Base-by-base conservation (phyloP, 2,797 vertebrate genomes). In the Rhodeus uyekii region DNA sequence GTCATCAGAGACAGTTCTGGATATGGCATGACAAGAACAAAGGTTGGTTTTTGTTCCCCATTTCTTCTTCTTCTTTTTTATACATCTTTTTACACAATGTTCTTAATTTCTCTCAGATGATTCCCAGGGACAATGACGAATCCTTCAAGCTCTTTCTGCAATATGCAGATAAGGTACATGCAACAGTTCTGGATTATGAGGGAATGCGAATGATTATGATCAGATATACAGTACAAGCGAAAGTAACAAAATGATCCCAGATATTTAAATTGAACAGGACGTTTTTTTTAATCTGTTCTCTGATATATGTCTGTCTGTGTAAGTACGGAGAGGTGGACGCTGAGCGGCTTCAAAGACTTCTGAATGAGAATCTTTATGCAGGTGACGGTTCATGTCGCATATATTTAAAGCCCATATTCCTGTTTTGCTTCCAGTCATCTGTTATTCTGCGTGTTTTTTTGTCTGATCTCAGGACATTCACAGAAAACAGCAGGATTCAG, bases 321-420 rank as follows among this genome's bases (percentile, higher is more conserved):
- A 18, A 86, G 83, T 81, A 64, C 18, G 65, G 76, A 58, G 87
- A 87, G 4, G 34, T 87, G 46, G 82, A 79, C 3, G 58, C 81
- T 8, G 85, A 86, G 48, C 77, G 69, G 22, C 85, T 87, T 69
- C 85, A 87, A 5, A 67, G 1, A 67, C 38, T 86, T 44, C 78
- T 88, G 58, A 85, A 85, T 76, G 77, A 83, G 19, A 84, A 71
- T 8, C 65, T 61, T 60, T 13, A 42, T 44, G 24, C 24, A 83
- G 85, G 86, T 87, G 29, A 87, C 29, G n/a, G 32, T 10, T 79
- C 24, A 46, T n/a, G n/a, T n/a, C n/a, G n/a, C 16, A 44, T 65
- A 16, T 75, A 67, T 18, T 13, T 32, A 0, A 6, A 46, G 4
- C 22, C 39, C 19, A 29, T 29, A 10, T 22, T 24, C 5, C 34